phyloP scores from a whole-genome alignment of 2,113 vertebrate species.

The Otus sunia region DNA sequence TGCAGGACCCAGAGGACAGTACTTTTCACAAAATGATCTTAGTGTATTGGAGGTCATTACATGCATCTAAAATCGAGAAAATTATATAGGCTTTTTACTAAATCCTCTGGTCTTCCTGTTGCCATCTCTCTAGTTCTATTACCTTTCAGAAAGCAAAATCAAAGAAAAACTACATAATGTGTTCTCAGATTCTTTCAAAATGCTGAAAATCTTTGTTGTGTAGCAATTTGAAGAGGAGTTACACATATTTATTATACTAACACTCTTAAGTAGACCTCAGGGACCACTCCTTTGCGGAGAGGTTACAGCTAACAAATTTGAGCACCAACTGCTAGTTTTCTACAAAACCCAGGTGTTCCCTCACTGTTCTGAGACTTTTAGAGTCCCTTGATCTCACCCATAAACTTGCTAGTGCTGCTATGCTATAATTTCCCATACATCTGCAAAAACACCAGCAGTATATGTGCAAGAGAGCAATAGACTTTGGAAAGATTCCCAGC shows the following conservation, averaged over 20 bases:
- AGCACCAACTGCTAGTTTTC: background rate
- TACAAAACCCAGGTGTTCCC: background rate
- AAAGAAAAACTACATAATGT: background rate
- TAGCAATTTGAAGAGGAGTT: background rate
- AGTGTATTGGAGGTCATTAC: background rate
- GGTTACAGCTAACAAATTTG: background rate
- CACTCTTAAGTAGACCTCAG: background rate
- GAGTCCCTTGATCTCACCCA: constrained; percentile 3
- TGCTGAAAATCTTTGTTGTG: background rate
- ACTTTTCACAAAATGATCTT: background rate
- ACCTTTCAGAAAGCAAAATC: background rate
- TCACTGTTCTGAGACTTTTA: background rate
- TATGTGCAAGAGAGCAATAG: background rate
- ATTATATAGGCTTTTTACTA: background rate
- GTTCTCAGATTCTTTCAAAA: background rate
- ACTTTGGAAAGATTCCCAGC: background rate
- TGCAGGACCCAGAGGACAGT: background rate
- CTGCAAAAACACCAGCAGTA: background rate
- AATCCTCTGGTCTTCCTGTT: background rate
- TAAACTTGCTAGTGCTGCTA: background rate
- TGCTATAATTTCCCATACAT: background rate
- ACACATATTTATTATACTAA: background rate
- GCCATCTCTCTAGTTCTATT: background rate
- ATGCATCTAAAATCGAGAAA: background rate
- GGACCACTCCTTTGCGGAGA: background rate